Evolutionary conservation across 2,797 vertebrate species (phyloP).

Genomic region (Naso thynnoides): DNA sequence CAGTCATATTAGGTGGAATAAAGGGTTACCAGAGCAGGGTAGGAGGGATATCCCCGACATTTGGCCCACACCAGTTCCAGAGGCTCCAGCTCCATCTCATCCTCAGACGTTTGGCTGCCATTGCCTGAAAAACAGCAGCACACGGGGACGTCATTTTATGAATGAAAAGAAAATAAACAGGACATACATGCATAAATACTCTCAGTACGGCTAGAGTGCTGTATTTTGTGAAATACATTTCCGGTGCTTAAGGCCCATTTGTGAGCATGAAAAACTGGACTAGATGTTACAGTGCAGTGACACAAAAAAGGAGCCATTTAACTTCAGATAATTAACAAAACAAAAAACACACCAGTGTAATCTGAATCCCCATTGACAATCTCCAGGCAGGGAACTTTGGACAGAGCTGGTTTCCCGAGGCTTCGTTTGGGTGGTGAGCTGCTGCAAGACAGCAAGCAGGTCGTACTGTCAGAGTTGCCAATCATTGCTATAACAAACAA

Average conservation of each 20-base stretch:
- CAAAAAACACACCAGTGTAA: conserved; percentile 85
- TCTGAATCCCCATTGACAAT: conserved; percentile 91
- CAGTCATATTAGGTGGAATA: neutral
- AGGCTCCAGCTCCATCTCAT: conserved; percentile 90
- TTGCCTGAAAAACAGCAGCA: conserved; percentile 80
- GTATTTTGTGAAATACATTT: neutral
- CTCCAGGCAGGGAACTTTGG: conserved; percentile 91
- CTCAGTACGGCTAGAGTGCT: neutral
- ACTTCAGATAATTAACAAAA: neutral
- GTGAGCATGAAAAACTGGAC: neutral
- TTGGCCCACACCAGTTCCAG: conserved; percentile 98
- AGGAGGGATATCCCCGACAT: conserved; percentile 97
- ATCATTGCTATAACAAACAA: neutral
- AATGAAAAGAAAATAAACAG: neutral
- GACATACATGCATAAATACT: neutral
- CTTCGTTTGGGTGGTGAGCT: conserved; percentile 90
- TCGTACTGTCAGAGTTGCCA: conserved; percentile 1
- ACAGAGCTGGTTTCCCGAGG: conserved; percentile 94
- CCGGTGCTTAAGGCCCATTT: neutral
- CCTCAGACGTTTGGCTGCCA: conserved; percentile 87
- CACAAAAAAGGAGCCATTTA: neutral
- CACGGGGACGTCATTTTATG: neutral
- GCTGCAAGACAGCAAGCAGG: conserved; percentile 70
- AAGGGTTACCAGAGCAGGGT: conserved; percentile 94
- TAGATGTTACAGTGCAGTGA: neutral